Conservation (phyloP, 2,797 vertebrate species). For the Nyctalus aviator region DNA sequence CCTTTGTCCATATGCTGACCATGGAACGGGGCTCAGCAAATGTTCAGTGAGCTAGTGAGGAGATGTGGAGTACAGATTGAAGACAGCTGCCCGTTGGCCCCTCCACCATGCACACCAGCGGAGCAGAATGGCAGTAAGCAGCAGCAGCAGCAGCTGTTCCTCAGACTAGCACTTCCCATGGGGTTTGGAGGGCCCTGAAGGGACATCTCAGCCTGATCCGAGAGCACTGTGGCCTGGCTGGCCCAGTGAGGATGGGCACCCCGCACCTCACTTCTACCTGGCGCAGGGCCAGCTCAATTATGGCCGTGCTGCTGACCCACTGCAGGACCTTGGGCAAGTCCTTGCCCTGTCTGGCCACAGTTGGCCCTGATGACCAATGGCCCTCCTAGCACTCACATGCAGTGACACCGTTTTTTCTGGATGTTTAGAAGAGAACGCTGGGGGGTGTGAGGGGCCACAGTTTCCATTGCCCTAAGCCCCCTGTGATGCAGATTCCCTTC, state of each 20-base stretch:
- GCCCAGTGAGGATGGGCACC: not conserved
- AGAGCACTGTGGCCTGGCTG: not conserved
- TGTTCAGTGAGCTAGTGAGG: not conserved
- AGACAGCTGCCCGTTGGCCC: not conserved
- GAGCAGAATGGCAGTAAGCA: not conserved
- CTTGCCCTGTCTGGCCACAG: not conserved
- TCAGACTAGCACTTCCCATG: not conserved
- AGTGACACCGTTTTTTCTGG: not conserved
- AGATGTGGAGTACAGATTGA: not conserved
- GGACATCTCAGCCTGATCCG: not conserved
- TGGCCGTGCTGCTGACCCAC: not conserved
- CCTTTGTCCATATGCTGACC: not conserved
- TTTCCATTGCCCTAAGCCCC: not conserved
- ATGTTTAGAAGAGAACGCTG: not conserved
- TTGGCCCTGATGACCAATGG: not conserved
- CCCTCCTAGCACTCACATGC: not conserved
- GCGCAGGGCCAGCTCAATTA: not conserved
- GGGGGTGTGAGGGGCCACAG: not conserved
- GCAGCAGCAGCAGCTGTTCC: not conserved
- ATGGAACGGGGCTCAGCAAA: not conserved
- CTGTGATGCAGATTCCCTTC: conserved; percentile 50
- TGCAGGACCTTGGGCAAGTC: not conserved
- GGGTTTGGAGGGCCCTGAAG: not conserved
- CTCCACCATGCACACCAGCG: not conserved
- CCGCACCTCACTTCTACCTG: not conserved